Base-by-base conservation (phyloP, 2,888 invertebrate species). In the Clitarchus hookeri region DNA sequence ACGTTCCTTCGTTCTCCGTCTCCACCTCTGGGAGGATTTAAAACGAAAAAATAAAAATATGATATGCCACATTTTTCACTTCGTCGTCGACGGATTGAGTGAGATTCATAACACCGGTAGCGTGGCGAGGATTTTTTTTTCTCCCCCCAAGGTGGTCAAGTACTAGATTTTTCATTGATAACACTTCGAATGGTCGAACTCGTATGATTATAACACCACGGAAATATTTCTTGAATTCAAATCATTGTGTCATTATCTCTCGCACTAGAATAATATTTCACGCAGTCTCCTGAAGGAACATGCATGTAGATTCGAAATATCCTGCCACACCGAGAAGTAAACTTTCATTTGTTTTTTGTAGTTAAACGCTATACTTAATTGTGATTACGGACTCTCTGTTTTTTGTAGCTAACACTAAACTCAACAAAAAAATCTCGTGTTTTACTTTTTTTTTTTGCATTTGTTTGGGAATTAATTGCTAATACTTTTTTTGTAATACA, bases 171-270 rank as follows among this genome's bases (percentile, higher is more conserved):
- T 65, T n/a, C 23, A 19, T 65, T 19, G 65, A 65, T 65, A 65
- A 65, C 65, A 65, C 11, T 65, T 65, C 23, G n/a, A n/a, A n/a
- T 65, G 16, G 65, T 65, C 16, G 16, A 6, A 6, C 6, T 65
- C 65, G 65, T 65, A 65, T 65, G 65, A 65, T 65, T 65, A n/a
- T 65, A n/a, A 65, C n/a, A 65, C 65, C n/a, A n/a, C 65, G 65
- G 65, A 23, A 23, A 65, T 65, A 65, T 23, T 65, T 65, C 19
- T 65, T 65, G 65, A n/a, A 65, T 65, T 23, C 0, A 65, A 65
- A 65, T 65, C 65, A 13, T 48, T 11, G 65, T 65, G 65, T 65
- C 8, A 8, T 6, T 19, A 19, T 65, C 19, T 65, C n/a, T 8
- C 16, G 65, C 36, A 36, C 23, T n/a, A 19, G 8, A 23, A 65